These are phyloP conservation scores for Scaptodrosophila lebanonensis DNA, from an alignment of 1,140 invertebrate genomes.

Conservation along the genomic window DNA sequence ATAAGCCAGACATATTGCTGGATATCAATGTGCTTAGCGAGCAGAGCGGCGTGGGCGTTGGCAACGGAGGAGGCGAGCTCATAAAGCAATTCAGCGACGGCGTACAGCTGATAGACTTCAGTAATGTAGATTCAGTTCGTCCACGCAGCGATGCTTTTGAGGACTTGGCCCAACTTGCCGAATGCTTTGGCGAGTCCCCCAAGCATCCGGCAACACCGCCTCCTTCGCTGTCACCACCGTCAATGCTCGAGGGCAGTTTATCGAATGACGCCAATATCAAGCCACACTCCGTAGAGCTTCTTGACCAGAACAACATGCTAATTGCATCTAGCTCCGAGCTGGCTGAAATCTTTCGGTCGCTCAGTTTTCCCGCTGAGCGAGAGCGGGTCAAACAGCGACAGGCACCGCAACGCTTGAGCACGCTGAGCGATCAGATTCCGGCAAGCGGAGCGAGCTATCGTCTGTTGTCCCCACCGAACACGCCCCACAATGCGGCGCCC, in stretches of 20 bases:
- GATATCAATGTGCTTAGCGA: constrained; percentile 71
- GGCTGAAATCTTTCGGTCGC: constrained; percentile 70
- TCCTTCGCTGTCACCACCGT: constrained; percentile 63
- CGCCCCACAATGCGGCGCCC: constrained; percentile 38
- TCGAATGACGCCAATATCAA: neutral
- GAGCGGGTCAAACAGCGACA: constrained; percentile 16
- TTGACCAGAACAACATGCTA: constrained; percentile 55
- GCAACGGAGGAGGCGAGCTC: constrained; percentile 17
- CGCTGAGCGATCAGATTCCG: constrained; percentile 70
- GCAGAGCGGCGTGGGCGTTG: constrained; percentile 31
- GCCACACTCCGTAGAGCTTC: constrained; percentile 31
- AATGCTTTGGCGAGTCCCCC: constrained; percentile 64
- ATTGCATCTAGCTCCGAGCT: constrained; percentile 65
- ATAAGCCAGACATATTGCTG: constrained; percentile 72
- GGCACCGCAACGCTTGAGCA: constrained; percentile 62
- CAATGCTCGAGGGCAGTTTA: constrained; percentile 17
- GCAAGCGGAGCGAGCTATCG: constrained; percentile 51
- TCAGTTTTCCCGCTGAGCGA: constrained; percentile 68
- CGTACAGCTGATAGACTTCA: constrained; percentile 65
- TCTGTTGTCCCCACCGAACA: constrained; percentile 74
- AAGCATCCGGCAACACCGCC: constrained; percentile 65
- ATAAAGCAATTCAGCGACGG: constrained; percentile 56
- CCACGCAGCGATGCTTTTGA: constrained; percentile 32
- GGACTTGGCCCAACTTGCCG: constrained; percentile 61
- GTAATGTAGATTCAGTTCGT: constrained; percentile 7